These are phyloP conservation scores for Diplolepis rosae DNA, from an alignment of 2,888 invertebrate species.

Conservation along the genomic window DNA sequence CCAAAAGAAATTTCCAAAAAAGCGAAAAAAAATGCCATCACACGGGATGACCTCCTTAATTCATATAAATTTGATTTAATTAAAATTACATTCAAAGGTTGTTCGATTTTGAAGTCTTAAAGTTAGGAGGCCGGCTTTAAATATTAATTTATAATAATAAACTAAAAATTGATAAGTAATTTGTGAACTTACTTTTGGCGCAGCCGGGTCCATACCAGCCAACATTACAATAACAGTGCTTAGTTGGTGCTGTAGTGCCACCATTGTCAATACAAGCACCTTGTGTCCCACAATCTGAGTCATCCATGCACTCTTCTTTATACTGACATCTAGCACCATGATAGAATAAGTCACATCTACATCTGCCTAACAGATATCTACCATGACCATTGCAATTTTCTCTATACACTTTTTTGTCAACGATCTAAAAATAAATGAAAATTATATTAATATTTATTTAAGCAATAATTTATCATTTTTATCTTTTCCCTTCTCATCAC, in stretches of 20 bases:
- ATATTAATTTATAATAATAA: too few relatives aligned
- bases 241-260: conserved; percentile 86
- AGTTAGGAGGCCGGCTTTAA: too few relatives aligned
- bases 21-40: too few relatives aligned
- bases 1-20: too few relatives aligned
- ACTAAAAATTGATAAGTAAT: neutral
- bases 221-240: conserved; percentile 91
- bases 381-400: conserved; percentile 92
- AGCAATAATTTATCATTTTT: too few relatives aligned
- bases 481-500: too few relatives aligned
- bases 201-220: conserved; percentile 93
- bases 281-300: conserved; percentile 89
- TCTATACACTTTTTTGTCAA: conserved; percentile 82
- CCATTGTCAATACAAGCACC: conserved; percentile 90
- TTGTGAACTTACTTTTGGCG: conserved; percentile 80
- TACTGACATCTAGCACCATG: conserved; percentile 91
- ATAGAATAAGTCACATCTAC: conserved; percentile 87
- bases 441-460: neutral
- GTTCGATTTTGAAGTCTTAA: too few relatives aligned
- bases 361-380: conserved; percentile 83
- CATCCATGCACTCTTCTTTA: conserved; percentile 88
- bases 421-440: conserved; percentile 57
- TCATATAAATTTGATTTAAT: too few relatives aligned
- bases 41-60: too few relatives aligned
- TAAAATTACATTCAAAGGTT: too few relatives aligned